phyloP scores from a whole-genome alignment of 2,888 invertebrate species.

The Chorisops tibialis region DNA sequence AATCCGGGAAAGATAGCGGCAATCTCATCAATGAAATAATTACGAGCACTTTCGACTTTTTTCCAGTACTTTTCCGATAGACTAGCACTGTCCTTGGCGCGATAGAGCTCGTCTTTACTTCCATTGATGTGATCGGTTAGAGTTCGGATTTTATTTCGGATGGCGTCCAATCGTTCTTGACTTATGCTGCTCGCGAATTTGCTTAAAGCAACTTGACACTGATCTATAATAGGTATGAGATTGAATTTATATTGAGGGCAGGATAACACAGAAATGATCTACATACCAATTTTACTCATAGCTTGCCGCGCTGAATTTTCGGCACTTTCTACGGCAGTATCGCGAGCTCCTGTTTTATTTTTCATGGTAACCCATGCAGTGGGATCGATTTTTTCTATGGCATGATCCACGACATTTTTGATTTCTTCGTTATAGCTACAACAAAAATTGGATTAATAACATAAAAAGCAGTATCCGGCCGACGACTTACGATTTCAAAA shows the following conservation, averaged over 20 bases:
- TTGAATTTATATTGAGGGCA: not conserved
- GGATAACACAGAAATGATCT: not conserved
- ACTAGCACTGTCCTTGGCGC: slow-evolving; percentile 57
- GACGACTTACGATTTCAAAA: slow-evolving; percentile 52
- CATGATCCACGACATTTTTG: slow-evolving; percentile 58
- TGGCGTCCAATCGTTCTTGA: slow-evolving; percentile 53
- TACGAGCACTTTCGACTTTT: slow-evolving; percentile 60
- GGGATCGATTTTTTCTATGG: slow-evolving; percentile 60
- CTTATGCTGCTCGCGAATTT: slow-evolving; percentile 42
- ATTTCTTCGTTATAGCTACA: slow-evolving; percentile 55
- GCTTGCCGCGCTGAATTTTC: slow-evolving; percentile 61
- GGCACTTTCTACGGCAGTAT: slow-evolving; percentile 56
- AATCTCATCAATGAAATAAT: slow-evolving; percentile 62
- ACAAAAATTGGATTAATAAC: slow-evolving; percentile 11
- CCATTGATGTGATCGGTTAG: slow-evolving; percentile 58
- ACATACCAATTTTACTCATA: slow-evolving; percentile 55
- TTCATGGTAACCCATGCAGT: slow-evolving; percentile 59
- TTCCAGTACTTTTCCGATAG: slow-evolving; percentile 80
- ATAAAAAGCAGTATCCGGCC: too few relatives aligned
- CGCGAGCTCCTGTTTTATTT: slow-evolving; percentile 59
- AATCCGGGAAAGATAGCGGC: slow-evolving; percentile 70
- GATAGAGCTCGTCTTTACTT: slow-evolving; percentile 60
- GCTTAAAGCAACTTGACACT: slow-evolving; percentile 46
- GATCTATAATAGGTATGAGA: slow-evolving; percentile 35
- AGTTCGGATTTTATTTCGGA: slow-evolving; percentile 57